Base-by-base conservation (phyloP, 2,797 vertebrate species). In the Percopsis omiscomaycus region DNA sequence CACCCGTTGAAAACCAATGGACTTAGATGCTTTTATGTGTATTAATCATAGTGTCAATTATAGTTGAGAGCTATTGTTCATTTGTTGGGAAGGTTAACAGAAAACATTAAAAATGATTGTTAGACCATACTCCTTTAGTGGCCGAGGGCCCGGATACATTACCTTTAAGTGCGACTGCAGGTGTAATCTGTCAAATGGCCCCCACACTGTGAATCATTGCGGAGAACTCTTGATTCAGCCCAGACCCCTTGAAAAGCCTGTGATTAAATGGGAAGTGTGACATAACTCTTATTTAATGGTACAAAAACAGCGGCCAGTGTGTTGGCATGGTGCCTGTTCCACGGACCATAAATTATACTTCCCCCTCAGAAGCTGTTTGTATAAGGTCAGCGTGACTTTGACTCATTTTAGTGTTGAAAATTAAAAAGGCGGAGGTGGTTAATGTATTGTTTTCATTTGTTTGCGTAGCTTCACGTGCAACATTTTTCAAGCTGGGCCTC, bases 261-360 rank as follows among this genome's bases (percentile, higher is more conserved):
- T 89, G 84, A 87, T 88, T 84, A 90, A 90, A 90, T 83, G 84
- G 78, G 83, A 87, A 86, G 75, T 87, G 82, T 86, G 83, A 82
- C 86, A 89, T 90, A 89, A 92, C 88, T 90, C 83, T 89, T 86
- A 80, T 89, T 90, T 91, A 90, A 90, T 88, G 84, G 86, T 84
- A 86, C 84, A 86, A 91, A 91, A 92, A 91, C 85, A 87, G 84
- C 80, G 75, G 79, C 74, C 77, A 79, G 74, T 70, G 73, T 76
- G 78, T 86, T 89, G 89, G 87, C 85, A 81, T 78, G 73, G 68
- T 75, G 84, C 79, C 86, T 77, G 74, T 71, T 46, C 72, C 74
- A 72, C 45, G 61, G 71, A 78, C 77, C 86, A 89, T 90, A 88
- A 91, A 89, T 91, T 82, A 66, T 64, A 61, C 67, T 65, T 85